Evolutionary conservation across 2,797 vertebrate species (phyloP).

Genomic region (Platyrinchus mystaceus): DNA sequence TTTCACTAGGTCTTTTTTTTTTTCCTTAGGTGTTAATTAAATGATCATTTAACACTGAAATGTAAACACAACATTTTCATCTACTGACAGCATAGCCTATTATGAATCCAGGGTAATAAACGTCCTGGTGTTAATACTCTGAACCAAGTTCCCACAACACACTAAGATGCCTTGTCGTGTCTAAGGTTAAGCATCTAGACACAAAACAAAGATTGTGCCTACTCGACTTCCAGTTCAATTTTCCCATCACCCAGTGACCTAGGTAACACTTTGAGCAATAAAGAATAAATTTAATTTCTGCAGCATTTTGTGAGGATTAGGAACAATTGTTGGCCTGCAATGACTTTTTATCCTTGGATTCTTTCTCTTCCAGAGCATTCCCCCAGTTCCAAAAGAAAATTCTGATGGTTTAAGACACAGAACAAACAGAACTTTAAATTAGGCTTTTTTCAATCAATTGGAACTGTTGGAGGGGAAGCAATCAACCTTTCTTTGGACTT

Average conservation of each 20-base stretch:
- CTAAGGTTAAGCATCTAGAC: conserved; percentile 87
- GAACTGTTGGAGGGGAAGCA: conserved; percentile 83
- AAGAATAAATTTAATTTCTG: conserved; percentile 91
- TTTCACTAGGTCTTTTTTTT: conserved; percentile 68
- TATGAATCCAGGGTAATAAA: conserved; percentile 81
- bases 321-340: conserved; percentile 83
- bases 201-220: conserved; percentile 85
- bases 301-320: conserved; percentile 89
- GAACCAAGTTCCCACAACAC: conserved; percentile 85
- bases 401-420: conserved; percentile 85
- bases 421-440: conserved; percentile 89
- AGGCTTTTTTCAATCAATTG: conserved; percentile 83
- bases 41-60: conserved; percentile 85
- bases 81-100: conserved; percentile 79
- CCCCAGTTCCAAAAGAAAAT: conserved; percentile 77
- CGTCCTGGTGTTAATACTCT: conserved; percentile 78
- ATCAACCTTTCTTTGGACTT: conserved; percentile 76
- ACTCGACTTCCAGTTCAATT: conserved; percentile 82
- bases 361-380: conserved; percentile 79
- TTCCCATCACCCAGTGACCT: conserved; percentile 90
- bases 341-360: conserved; percentile 83
- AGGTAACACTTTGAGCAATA: conserved; percentile 87
- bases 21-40: conserved; percentile 84
- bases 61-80: conserved; percentile 83
- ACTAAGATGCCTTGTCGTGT: conserved; percentile 80